Evolutionary conservation across 2,888 invertebrate genomes (phyloP), one percentile per base, ranked within the genome.

Genomic region (Rhimphoctona megacephalus): DNA sequence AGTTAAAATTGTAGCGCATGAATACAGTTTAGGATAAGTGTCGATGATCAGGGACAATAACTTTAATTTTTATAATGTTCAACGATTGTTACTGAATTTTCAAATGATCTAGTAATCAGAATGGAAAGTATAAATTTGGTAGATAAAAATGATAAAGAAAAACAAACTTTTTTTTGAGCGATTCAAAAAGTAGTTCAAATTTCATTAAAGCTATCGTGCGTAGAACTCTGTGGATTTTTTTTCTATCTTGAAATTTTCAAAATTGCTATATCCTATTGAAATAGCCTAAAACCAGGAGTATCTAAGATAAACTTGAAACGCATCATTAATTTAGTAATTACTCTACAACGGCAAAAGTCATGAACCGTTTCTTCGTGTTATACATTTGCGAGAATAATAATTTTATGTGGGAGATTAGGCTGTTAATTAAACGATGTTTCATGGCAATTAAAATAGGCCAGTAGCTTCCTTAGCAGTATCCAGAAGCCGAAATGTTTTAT

Each of bases 391-490:
- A 77, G 25, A 72, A 36, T n/a, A 73, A 70, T 64, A 19, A 64
- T 25, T 76, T 33, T 33, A n/a, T 25, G 30, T 57, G 46, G 3
- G 49, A 69, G 46, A 54, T 22, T 76, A 69, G 43, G 52, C 39
- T 14, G 81, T 46, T 81, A 52, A 76, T 85, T 83, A 70, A 79
- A 76, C 33, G 54, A 70, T 69, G 17, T 19, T 80, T 85, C 54
- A 72, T 64, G 33, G 83, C 66, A 85, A 85, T 85, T 73, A 81
- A 74, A 73, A 81, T 81, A 49, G 46, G 74, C 67, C 49, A 33
- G 69, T 72, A 73, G 86, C 83, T 81, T 46, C 73, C 22, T 67
- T 22, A 77, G 72, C 43, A 61, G 81, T 49, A 80, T 54, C 72
- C 80, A 78, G 86, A 57, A 85, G 83, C 83, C 79, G 30, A 43